Evolutionary conservation across 2,888 invertebrate genomes (phyloP), one percentile per base, ranked within the genome.

Genomic region (Athalia rosae): DNA sequence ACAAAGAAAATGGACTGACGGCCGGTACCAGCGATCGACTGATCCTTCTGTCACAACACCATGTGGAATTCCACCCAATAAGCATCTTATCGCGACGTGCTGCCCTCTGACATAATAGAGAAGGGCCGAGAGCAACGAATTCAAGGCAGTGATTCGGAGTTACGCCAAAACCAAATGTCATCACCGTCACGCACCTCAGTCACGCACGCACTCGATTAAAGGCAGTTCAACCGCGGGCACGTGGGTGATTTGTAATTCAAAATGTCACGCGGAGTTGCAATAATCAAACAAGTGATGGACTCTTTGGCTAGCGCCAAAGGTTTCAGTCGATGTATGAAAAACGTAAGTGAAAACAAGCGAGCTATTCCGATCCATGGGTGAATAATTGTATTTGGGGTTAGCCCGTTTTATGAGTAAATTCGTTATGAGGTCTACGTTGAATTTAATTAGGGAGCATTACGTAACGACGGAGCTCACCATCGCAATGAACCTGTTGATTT

Each of bases 321-420:
- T 7, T 92, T 90, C 79, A 92, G 91, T 61, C 87, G 85, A 50
- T 89, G 90, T 53, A 83, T 92, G 80, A 89, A 90, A 80, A 91
- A 91, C 83, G 92, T 92, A 81, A 85, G 85, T 83, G 50, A 43
- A 63, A 63, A 63, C 8, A 63, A 63, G 9, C 8, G 8, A 63
- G 11, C n/a, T 8, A n/a, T 4, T 15, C 1, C 7, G 58, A 58
- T 71, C 13, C 28, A 1, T 56, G 58, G 56, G 43, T 45, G 3
- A 41, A 69, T 69, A 9, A 8, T n/a, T 7, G 1, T 7, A 69
- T n/a, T 28, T 7, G 2, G 7, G 28, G 2, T 28, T 28, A 28
- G 28, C 2, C 28, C 28, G 28, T 28, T 28, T 2, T 28, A 28
- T 28, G 28, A 58, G 58, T 43, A 13, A 13, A 71, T 43, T 45